Conservation (phyloP, 2,113 vertebrate genomes). For the Tonatia bakeri region DNA sequence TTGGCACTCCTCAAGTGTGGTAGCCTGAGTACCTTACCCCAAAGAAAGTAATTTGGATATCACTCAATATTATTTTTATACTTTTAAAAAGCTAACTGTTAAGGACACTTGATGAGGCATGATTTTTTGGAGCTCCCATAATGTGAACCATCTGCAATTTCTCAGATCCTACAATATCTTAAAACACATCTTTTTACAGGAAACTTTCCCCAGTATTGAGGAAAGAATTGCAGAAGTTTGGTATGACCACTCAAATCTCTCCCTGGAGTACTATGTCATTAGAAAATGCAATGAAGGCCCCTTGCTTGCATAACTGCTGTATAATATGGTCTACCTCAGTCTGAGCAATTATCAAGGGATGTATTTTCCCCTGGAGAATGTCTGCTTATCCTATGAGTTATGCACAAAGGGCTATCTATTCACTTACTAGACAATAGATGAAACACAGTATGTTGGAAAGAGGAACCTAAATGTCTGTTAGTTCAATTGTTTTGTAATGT, state of each 20-base stretch:
- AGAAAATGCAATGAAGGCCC: not conserved
- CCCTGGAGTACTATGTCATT: not conserved
- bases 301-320: not conserved
- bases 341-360: not conserved
- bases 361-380: not conserved
- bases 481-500: constrained; percentile 24
- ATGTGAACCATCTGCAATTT: not conserved
- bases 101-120: not conserved
- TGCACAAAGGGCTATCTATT: not conserved
- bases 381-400: not conserved
- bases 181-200: not conserved
- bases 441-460: not conserved
- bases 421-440: not conserved
- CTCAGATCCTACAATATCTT: not conserved
- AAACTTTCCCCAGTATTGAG: not conserved
- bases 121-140: not conserved
- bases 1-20: not conserved
- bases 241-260: not conserved
- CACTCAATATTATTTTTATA: not conserved
- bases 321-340: not conserved
- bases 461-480: not conserved
- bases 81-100: not conserved
- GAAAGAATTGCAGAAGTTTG: constrained; percentile 11
- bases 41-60: constrained; percentile 20
- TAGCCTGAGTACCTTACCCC: not conserved